Base-by-base conservation (phyloP, 2,888 invertebrate species). In the Mythimna loreyi region DNA sequence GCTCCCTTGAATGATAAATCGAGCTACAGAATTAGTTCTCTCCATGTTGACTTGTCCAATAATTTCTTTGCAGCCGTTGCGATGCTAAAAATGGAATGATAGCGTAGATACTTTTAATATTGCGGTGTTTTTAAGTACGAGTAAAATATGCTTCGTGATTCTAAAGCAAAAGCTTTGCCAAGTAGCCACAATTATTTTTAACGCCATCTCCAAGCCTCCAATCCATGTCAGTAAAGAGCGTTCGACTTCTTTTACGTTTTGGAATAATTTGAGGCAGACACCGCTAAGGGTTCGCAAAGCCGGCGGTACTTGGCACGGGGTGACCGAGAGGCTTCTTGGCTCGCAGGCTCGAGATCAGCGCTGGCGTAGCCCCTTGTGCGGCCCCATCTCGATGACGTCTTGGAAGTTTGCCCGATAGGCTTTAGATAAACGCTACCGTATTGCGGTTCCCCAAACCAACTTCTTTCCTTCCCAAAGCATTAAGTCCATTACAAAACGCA, bases 361-460 rank as follows among this genome's bases (percentile, higher is more conserved):
- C 86, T 87, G 86, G 85, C 89, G 86, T 82, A 82, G 86, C 89
- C 85, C 81, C 87, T 86, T 81, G 73, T 75, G 71, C 78, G 69
- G 65, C 67, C 70, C 80, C 85, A 84, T 86, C 89, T 89, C 89
- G 86, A 89, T 89, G 90, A 88, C 86, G 87, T 87, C 90, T 94
- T 94, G 94, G 94, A 94, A 92, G 76, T 83, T 87, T 94, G 94
- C 94, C 94, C 93, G 92, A 87, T 89, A 89, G 88, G 88, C 91
- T 91, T 90, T 86, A 91, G 91, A 92, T 92, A 91, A 91, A 88
- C 87, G 85, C 81, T 86, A 86, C 90, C 90, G 89, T 92, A 92
- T 89, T 92, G 90, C 91, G 87, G 86, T 75, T 84, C 74, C 74
- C 66, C 71, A 72, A 80, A 80, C 74, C 67, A 77, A 70, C 68